phyloP scores from a whole-genome alignment of 2,888 invertebrate genomes.

The Sphaerolaimus hirsutus region DNA sequence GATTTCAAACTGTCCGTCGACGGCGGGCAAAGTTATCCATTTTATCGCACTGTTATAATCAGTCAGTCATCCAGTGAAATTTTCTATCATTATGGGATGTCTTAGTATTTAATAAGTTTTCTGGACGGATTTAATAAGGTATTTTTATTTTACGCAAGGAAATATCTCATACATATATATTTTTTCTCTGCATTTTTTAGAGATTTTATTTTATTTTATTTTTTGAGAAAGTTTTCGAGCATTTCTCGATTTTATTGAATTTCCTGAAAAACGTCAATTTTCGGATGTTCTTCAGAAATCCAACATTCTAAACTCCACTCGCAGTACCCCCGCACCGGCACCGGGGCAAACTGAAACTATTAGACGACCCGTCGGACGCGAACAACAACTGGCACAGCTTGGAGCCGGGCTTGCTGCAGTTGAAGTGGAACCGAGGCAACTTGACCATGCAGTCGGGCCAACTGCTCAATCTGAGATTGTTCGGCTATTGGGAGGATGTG shows the following conservation, averaged over 20 bases:
- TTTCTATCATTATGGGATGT: too few relatives aligned
- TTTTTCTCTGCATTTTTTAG: too few relatives aligned
- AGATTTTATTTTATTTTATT: too few relatives aligned
- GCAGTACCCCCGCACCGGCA: neutral
- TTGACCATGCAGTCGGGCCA: conserved; percentile 8
- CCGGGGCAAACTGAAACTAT: conserved; percentile 1
- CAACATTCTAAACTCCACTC: neutral
- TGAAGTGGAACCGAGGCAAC: conserved; percentile 9
- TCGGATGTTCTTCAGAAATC: too few relatives aligned
- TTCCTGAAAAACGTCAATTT: too few relatives aligned
- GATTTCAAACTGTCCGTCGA: conserved; percentile 13
- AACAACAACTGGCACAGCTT: conserved; percentile 2
- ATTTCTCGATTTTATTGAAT: too few relatives aligned
- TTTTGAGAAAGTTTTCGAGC: too few relatives aligned
- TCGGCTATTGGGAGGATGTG: conserved; percentile 14
- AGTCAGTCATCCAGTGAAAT: too few relatives aligned
- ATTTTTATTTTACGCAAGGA: too few relatives aligned
- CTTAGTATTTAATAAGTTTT: too few relatives aligned
- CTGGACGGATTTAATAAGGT: too few relatives aligned
- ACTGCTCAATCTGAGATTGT: conserved; percentile 10
- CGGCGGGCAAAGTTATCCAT: conserved; percentile 15
- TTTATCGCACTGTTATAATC: conserved; percentile 13
- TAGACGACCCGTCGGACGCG: conserved; percentile 3
- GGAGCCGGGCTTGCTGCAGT: conserved; percentile 6
- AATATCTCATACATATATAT: too few relatives aligned